phyloP scores from a whole-genome alignment of 2,888 invertebrate species.

The Cheilosia grossa region DNA sequence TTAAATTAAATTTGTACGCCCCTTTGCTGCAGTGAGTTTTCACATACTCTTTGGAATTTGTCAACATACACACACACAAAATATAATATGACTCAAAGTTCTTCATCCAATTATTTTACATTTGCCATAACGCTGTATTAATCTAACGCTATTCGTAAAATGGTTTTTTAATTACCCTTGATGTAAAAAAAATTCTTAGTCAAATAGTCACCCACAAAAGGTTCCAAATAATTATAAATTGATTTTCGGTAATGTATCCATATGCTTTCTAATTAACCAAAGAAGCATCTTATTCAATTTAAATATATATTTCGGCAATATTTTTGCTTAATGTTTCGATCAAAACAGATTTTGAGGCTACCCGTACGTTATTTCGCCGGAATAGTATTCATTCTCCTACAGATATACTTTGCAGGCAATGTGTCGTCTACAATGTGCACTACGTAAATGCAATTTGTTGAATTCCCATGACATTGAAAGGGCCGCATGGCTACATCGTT shows the following conservation, averaged over 20 bases:
- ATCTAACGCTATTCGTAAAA: slow-evolving; percentile 39
- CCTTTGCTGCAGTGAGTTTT: too few species aligned
- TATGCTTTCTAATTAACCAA: slow-evolving; percentile 35
- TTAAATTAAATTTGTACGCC: slow-evolving; percentile 44
- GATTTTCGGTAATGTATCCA: slow-evolving; percentile 42
- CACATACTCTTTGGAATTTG: not conserved
- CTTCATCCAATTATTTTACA: slow-evolving; percentile 18
- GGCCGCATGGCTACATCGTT: slow-evolving; percentile 54
- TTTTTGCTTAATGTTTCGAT: not conserved
- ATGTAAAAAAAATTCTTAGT: slow-evolving; percentile 8
- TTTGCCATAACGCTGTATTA: not conserved
- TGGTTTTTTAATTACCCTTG: slow-evolving; percentile 59
- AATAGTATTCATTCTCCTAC: not conserved
- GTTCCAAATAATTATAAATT: slow-evolving; percentile 8
- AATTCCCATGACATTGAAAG: slow-evolving; percentile 65
- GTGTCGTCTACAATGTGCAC: not conserved
- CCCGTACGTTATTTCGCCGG: not conserved
- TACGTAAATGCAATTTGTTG: slow-evolving; percentile 14
- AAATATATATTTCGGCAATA: slow-evolving; percentile 2
- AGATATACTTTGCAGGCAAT: not conserved
- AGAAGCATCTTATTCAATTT: slow-evolving; percentile 10
- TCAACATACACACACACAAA: not conserved
- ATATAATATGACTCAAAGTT: slow-evolving; percentile 8
- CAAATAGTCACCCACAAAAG: not conserved
- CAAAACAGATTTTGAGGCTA: not conserved